These are phyloP conservation scores for Rhinogobius similis DNA, from an alignment of 2,113 vertebrate species.

Conservation along the genomic window DNA sequence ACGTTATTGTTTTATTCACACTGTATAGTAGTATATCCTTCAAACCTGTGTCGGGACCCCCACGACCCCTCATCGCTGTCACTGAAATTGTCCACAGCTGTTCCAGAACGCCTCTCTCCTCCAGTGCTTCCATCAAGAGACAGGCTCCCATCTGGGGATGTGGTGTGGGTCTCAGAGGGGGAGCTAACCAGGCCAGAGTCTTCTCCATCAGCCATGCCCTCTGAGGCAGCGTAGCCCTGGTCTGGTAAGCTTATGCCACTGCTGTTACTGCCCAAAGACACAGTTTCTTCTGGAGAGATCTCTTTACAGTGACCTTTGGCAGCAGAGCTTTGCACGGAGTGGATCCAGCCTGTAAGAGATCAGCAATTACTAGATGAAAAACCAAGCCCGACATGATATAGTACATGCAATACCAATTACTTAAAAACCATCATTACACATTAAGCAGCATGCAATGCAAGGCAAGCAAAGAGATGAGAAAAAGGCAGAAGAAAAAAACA, in stretches of 20 bases:
- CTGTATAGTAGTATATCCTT: background rate
- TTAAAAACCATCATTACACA: background rate
- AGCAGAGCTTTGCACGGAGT: slow-evolving; percentile 56
- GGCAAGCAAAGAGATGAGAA: slow-evolving; percentile 7
- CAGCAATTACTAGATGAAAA: background rate
- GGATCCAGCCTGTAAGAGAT: slow-evolving; percentile 77
- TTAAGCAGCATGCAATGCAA: slow-evolving; percentile 23
- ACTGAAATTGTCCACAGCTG: slow-evolving; percentile 60
- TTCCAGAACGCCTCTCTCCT: slow-evolving; percentile 35
- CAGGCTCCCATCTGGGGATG: slow-evolving; percentile 79
- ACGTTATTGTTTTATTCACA: background rate
- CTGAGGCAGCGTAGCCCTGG: slow-evolving; percentile 84
- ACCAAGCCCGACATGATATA: background rate
- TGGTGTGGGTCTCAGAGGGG: slow-evolving; percentile 81
- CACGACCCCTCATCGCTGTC: slow-evolving; percentile 72
- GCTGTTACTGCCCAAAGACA: slow-evolving; percentile 81
- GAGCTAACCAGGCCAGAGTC: slow-evolving; percentile 84
- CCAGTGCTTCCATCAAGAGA: slow-evolving; percentile 45
- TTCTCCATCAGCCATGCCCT: slow-evolving; percentile 85
- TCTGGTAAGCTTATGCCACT: slow-evolving; percentile 72
- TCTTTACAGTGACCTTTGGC: slow-evolving; percentile 55
- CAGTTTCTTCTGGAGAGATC: slow-evolving; percentile 75
- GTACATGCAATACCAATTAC: background rate
- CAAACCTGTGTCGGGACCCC: slow-evolving; percentile 74
- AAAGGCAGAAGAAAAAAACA: slow-evolving; percentile 38